Conservation (phyloP, 2,113 vertebrate species). For the Corvus hawaiiensis region DNA sequence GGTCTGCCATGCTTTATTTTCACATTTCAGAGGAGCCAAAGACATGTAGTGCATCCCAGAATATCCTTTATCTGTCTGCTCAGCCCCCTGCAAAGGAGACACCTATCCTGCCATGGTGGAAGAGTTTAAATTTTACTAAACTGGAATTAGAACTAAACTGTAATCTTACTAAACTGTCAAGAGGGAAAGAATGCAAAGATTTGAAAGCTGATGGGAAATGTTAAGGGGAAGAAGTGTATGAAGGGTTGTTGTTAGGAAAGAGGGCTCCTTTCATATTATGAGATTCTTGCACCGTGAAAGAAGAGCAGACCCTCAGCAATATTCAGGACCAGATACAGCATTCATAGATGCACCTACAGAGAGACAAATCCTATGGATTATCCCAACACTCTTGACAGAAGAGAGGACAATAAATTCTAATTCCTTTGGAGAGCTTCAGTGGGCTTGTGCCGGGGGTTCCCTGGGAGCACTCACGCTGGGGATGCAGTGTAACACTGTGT, state of each 20-base stretch:
- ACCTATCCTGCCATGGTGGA: no score
- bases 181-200: background rate
- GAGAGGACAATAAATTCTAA: background rate
- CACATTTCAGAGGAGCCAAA: background rate
- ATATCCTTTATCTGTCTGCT: background rate
- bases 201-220: background rate
- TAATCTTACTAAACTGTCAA: background rate
- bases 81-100: background rate
- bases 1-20: background rate
- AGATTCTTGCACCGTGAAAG: background rate
- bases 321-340: background rate
- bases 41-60: no score
- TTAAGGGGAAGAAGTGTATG: background rate
- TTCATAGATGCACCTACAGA: background rate
- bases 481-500: accelerated
- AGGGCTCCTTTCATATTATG: background rate
- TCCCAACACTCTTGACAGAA: background rate
- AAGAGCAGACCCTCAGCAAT: background rate
- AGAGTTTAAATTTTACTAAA: background rate
- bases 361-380: background rate
- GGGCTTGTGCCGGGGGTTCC: background rate
- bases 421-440: background rate
- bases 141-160: no score
- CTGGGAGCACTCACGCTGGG: background rate
- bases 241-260: background rate